These are phyloP conservation scores for Leptothorax acervorum DNA, from an alignment of 2,888 invertebrate genomes.

Conservation along the genomic window DNA sequence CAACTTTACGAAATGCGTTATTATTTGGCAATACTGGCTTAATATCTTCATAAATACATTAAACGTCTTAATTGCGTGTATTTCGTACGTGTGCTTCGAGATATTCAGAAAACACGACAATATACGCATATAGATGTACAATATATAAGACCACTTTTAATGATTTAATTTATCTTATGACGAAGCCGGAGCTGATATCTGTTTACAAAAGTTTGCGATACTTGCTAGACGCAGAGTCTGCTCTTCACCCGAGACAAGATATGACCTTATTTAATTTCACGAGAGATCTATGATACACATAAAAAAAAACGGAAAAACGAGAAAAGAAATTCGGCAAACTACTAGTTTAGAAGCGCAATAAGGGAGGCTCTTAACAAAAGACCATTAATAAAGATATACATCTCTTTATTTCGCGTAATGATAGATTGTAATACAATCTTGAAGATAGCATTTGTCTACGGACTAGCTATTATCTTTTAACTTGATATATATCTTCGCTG, in stretches of 20 bases:
- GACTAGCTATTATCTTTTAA: neutral
- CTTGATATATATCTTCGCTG: constrained; percentile 58
- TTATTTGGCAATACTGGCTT: neutral
- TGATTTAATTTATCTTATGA: constrained; percentile 29
- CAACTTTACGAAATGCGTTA: neutral
- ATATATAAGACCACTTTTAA: neutral
- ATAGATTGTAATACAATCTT: constrained; percentile 19
- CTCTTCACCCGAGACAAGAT: neutral
- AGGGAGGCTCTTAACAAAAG: neutral
- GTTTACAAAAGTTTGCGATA: constrained; percentile 11
- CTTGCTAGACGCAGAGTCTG: neutral
- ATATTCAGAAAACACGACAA: neutral
- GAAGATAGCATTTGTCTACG: constrained; percentile 19
- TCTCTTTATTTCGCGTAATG: constrained; percentile 14
- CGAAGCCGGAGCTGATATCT: neutral
- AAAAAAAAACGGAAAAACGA: neutral
- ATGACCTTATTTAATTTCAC: constrained; percentile 1
- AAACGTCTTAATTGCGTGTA: neutral
- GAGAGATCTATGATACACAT: neutral
- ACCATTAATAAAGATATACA: neutral
- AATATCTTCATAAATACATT: constrained; percentile 7
- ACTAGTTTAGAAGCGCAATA: neutral
- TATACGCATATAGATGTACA: neutral
- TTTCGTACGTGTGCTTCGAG: neutral
- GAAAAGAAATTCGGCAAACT: neutral